Base-by-base conservation (phyloP, 2,797 vertebrate genomes). In the Enteromius mattozi region DNA sequence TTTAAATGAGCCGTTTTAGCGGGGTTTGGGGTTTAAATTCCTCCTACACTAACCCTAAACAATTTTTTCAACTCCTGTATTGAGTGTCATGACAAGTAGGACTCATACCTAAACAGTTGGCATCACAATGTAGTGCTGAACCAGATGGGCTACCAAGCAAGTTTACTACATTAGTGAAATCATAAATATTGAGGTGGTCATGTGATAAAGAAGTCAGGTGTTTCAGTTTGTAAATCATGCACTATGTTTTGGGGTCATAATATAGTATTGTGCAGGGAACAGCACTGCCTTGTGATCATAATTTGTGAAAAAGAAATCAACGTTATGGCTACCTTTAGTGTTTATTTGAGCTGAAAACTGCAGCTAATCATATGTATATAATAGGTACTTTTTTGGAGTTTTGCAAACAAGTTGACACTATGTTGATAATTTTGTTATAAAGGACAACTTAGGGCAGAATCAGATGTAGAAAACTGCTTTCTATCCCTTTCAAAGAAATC, bases 401-500 rank as follows among this genome's bases (percentile, higher is more conserved):
- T 68, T 14, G 14, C 7, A 27, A 8, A n/a, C 7, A 12, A 14
- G 3, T 68, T 78, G 8, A 45, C 6, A 7, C 61, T 10, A 13
- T n/a, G 19, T n/a, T 21, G 3, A 10, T 79, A 1, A 51, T 66
- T 33, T 47, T 47, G 4, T 4, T 21, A n/a, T 66, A 49, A 65
- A 13, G 16, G 40, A 24, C 27, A 65, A 27, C 49, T 76, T 35
- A 4, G 13, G 14, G 40, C 27, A 37, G 63, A 33, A 33, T 65
- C 30, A 65, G 19, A 16, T n/a, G 27, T 35, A 6, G 8, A 75
- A 65, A 82, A 54, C 33, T 27, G 35, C 63, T 77, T 78, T 47
- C n/a, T 54, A 54, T 80, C 40, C 0, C 47, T 69, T 80, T 56
- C 4, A 19, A 37, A 45, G 47, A 76, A 83, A 83, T 83, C 82